A percentile compares a stretch with the other conserved stretches of the same genome.
These are phyloP conservation scores for Rosalia funebris DNA, from an alignment of 2,888 invertebrate genomes.

Conservation along the genomic window DNA sequence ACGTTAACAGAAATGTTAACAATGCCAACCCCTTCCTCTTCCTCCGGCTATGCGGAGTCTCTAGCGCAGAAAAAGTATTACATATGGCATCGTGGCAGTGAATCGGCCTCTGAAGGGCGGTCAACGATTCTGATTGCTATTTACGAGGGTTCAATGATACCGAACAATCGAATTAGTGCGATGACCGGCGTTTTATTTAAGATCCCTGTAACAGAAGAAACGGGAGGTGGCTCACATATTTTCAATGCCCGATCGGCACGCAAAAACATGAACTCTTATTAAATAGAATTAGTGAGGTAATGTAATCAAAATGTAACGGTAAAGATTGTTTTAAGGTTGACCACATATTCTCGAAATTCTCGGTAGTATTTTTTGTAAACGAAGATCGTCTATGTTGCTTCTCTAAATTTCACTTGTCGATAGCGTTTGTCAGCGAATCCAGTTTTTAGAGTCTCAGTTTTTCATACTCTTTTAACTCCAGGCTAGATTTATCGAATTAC, in stretches of 20 bases:
- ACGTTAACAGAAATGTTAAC: too few relatives aligned
- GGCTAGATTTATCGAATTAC: too few relatives aligned
- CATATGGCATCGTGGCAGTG: constrained; percentile 2
- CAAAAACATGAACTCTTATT: neutral
- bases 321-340: neutral
- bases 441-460: neutral
- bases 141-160: constrained; percentile 15
- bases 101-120: constrained; percentile 12
- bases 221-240: neutral
- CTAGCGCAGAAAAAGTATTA: too few relatives aligned
- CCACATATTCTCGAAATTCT: neutral
- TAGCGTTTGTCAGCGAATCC: neutral
- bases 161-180: constrained; percentile 13
- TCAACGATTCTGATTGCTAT: constrained; percentile 14
- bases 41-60: too few relatives aligned
- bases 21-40: too few relatives aligned
- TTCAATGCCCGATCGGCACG: neutral
- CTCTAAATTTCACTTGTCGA: neutral
- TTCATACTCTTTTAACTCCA: too few relatives aligned
- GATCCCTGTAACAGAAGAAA: neutral
- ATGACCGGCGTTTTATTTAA: constrained; percentile 3
- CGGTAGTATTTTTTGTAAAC: neutral
- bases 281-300: neutral
- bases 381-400: neutral
- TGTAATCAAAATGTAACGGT: neutral